Conservation (phyloP, 2,113 vertebrate genomes). For the Percopsis transmontana region DNA sequence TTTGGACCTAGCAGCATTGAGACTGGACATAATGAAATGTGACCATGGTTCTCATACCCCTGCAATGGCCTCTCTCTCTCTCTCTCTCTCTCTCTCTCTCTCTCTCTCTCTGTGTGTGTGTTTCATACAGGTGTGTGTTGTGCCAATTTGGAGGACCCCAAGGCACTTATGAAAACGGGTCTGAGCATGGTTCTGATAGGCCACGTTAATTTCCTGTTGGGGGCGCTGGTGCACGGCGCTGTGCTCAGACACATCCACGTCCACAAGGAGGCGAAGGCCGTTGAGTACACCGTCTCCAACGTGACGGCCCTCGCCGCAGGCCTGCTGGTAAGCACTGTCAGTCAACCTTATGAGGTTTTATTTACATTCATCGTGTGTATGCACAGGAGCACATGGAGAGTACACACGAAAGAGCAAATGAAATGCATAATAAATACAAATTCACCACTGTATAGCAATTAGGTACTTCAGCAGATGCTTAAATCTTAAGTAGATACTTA, state of each 20-base stretch:
- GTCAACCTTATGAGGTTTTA: too few relatives aligned
- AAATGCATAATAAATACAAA: neutral
- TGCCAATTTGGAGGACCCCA: constrained; percentile 70
- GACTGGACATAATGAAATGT: constrained; percentile 45
- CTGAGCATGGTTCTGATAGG: constrained; percentile 86
- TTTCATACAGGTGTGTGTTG: constrained; percentile 54
- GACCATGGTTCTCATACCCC: neutral
- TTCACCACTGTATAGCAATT: neutral
- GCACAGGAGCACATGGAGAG: too few relatives aligned
- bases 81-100: neutral
- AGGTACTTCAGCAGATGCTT: neutral
- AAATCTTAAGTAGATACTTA: too few relatives aligned
- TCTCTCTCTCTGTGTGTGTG: neutral
- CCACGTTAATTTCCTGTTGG: constrained; percentile 87
- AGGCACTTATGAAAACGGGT: constrained; percentile 88
- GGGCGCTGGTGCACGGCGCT: constrained; percentile 83
- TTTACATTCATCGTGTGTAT: too few relatives aligned
- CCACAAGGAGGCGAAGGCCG: constrained; percentile 64
- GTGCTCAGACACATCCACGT: constrained; percentile 83
- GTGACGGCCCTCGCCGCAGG: constrained; percentile 77
- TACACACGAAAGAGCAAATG: too few relatives aligned
- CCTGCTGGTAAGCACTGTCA: constrained; percentile 80
- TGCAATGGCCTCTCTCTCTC: too few relatives aligned
- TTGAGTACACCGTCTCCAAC: constrained; percentile 84
- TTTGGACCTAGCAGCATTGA: constrained; percentile 35